These are phyloP conservation scores for Branchipolynoe longqiensis DNA, from an alignment of 2,888 invertebrate genomes.

Conservation along the genomic window DNA sequence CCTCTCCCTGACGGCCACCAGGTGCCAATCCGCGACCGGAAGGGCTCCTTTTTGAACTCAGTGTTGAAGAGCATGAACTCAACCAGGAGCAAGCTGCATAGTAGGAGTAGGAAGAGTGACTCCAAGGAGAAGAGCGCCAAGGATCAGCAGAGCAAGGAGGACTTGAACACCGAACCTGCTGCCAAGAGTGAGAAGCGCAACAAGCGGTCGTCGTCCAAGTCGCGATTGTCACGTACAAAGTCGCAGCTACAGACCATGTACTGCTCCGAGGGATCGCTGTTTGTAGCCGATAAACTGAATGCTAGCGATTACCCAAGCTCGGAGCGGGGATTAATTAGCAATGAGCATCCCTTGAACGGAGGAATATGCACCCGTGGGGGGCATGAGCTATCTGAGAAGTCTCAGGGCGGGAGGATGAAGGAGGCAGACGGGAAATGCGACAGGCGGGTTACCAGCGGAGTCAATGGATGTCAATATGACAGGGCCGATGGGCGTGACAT, in stretches of 20 bases:
- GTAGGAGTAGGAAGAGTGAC: background rate
- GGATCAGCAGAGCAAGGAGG: background rate
- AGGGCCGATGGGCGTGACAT: background rate
- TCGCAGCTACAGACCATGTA: background rate
- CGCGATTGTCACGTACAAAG: background rate
- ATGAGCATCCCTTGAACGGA: background rate
- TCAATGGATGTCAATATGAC: no score
- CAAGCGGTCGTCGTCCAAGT: background rate
- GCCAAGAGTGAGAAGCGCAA: background rate
- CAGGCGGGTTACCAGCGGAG: background rate
- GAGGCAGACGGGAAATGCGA: background rate
- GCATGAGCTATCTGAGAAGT: background rate
- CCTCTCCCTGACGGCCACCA: background rate
- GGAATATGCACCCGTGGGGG: background rate
- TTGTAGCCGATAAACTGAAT: background rate
- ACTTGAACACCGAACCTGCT: background rate
- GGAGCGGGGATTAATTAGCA: background rate
- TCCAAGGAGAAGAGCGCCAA: background rate
- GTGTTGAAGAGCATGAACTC: constrained; percentile 17
- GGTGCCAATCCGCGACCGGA: background rate
- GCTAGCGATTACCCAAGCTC: background rate
- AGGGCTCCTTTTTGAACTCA: constrained; percentile 4
- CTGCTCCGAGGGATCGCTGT: background rate
- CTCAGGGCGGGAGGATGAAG: background rate
- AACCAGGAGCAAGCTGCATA: constrained; percentile 3